These are phyloP conservation scores for Andrena flavipes DNA, from an alignment of 2,888 invertebrate species.

Conservation along the genomic window DNA sequence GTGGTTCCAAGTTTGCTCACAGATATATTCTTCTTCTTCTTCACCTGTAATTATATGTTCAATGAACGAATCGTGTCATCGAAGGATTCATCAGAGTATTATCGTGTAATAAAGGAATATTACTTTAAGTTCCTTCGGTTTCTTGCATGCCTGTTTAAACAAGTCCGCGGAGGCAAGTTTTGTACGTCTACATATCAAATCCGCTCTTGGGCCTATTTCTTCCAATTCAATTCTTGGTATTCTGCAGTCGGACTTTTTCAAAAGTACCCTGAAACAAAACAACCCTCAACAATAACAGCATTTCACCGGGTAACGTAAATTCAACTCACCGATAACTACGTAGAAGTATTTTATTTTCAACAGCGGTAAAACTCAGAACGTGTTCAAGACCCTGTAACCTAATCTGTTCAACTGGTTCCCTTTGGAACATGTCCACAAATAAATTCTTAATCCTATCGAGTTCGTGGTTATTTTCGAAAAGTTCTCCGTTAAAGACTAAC, in stretches of 20 bases:
- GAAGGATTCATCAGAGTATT: neutral
- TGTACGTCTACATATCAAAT: constrained; percentile 93
- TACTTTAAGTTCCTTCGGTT: constrained; percentile 91
- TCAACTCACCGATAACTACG: constrained; percentile 88
- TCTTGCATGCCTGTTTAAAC: constrained; percentile 92
- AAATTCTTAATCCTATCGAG: constrained; percentile 94
- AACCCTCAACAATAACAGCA: neutral
- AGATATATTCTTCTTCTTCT: constrained; percentile 96
- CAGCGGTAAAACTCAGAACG: constrained; percentile 94
- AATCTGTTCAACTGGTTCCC: constrained; percentile 92
- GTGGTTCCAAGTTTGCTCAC: constrained; percentile 95
- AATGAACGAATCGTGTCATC: neutral
- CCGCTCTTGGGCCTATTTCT: constrained; percentile 97
- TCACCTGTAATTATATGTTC: constrained; percentile 85
- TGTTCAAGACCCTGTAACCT: constrained; percentile 97
- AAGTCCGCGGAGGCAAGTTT: constrained; percentile 96
- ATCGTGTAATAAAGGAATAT: neutral
- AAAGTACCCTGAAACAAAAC: constrained; percentile 88
- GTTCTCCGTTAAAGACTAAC: constrained; percentile 95
- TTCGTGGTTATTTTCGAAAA: constrained; percentile 94
- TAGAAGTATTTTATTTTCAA: constrained; percentile 92
- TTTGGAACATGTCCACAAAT: constrained; percentile 96
- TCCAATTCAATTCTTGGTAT: constrained; percentile 96
- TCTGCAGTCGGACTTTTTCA: constrained; percentile 96
- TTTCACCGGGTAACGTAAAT: neutral